Conservation (phyloP, 2,888 invertebrate genomes). For the Ophion obscuratus region DNA sequence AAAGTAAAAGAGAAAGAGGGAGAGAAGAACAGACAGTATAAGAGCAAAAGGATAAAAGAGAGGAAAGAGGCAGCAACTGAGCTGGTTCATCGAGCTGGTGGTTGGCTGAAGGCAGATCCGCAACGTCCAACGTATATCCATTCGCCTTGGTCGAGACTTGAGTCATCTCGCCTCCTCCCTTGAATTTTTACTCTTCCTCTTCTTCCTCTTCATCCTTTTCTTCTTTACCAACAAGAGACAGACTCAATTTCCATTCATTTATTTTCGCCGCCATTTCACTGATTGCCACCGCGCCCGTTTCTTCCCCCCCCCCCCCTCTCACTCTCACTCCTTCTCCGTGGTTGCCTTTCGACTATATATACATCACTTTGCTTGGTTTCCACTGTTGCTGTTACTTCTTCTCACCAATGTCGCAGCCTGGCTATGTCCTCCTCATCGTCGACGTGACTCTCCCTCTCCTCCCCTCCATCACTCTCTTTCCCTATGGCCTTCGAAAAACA, state of each 20-base stretch:
- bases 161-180: constrained; percentile 62
- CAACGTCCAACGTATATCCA: constrained; percentile 62
- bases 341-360: constrained; percentile 39
- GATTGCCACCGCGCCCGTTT: constrained; percentile 77
- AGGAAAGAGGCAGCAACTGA: constrained; percentile 56
- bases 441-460: constrained; percentile 24
- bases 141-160: constrained; percentile 62
- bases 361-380: constrained; percentile 37
- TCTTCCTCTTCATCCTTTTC: constrained; percentile 57
- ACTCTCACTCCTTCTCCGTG: not conserved
- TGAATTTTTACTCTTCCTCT: constrained; percentile 58
- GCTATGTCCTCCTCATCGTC: constrained; percentile 51
- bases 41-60: constrained; percentile 47
- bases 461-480: constrained; percentile 26
- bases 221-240: constrained; percentile 74
- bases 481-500: constrained; percentile 33
- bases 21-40: constrained; percentile 34
- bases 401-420: constrained; percentile 37
- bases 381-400: constrained; percentile 23
- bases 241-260: constrained; percentile 83
- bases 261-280: constrained; percentile 83
- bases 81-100: constrained; percentile 70
- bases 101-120: constrained; percentile 70
- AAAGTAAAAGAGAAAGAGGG: constrained; percentile 30
- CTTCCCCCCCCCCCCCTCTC: constrained; percentile 38